A percentile compares a stretch with the other conserved stretches of the same genome.
phyloP scores from a whole-genome alignment of 2,888 invertebrate genomes.

The Hemicrepidius hirtus region DNA sequence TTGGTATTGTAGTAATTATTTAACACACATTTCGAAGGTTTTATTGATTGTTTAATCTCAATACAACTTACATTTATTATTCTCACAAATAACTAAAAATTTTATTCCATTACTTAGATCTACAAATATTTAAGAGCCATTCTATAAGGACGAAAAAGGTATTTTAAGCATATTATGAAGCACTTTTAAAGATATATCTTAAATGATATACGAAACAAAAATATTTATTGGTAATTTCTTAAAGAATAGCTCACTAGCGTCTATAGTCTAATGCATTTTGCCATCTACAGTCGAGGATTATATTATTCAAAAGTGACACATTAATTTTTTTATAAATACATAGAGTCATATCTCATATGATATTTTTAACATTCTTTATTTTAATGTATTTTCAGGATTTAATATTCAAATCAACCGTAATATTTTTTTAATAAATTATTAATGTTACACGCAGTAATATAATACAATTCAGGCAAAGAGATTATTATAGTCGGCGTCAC shows the following conservation, averaged over 20 bases:
- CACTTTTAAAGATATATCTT: background rate
- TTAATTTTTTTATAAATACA: conserved; percentile 16
- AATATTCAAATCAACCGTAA: background rate
- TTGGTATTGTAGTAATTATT: background rate
- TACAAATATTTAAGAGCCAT: conserved; percentile 33
- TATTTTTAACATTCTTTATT: background rate
- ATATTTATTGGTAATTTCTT: conserved; percentile 34
- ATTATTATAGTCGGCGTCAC: too few species aligned
- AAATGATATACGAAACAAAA: background rate
- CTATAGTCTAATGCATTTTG: conserved; percentile 33
- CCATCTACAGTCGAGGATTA: conserved; percentile 3
- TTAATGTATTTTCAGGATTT: background rate
- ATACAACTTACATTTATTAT: conserved; percentile 22
- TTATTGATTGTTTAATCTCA: conserved; percentile 17
- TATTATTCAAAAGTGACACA: conserved; percentile 14
- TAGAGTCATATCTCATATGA: background rate
- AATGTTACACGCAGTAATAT: too few species aligned
- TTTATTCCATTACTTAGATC: conserved; percentile 10
- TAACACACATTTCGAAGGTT: conserved; percentile 5
- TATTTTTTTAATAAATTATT: background rate
- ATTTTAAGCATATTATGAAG: conserved; percentile 2
- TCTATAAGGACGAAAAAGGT: conserved; percentile 26
- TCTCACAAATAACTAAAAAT: conserved; percentile 9
- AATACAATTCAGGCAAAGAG: too few species aligned
- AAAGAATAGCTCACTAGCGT: conserved; percentile 47